A percentile compares a stretch with the other conserved stretches of the same genome.
Conservation (phyloP, 2,888 invertebrate genomes). For the Eulithis prunata region DNA sequence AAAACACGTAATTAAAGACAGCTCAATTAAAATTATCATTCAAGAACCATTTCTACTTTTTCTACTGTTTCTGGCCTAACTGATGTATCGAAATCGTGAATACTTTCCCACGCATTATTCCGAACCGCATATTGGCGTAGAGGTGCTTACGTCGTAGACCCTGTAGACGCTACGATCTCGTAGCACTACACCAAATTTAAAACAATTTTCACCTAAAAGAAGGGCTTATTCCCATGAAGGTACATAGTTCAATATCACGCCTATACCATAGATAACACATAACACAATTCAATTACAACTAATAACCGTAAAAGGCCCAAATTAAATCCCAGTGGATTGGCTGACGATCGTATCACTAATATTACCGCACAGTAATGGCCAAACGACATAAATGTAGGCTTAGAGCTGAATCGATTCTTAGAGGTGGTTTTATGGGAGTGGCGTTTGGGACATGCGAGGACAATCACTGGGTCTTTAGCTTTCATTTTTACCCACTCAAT, state of each 20-base stretch:
- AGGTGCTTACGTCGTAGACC: conserved; percentile 18
- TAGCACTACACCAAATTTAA: not conserved
- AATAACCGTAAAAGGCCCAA: conserved; percentile 56
- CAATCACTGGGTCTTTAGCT: not conserved
- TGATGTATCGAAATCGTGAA: not conserved
- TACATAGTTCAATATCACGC: not conserved
- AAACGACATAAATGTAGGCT: conserved; percentile 43
- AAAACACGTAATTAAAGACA: too few species aligned
- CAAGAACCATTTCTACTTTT: too few species aligned
- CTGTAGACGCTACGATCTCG: not conserved
- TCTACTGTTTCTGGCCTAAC: too few species aligned
- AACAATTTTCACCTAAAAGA: too few species aligned
- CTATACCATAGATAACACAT: conserved; percentile 22
- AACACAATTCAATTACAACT: conserved; percentile 55
- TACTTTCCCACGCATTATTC: not conserved
- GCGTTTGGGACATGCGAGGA: conserved; percentile 15
- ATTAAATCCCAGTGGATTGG: conserved; percentile 56
- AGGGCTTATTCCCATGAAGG: too few species aligned
- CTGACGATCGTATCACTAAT: conserved; percentile 48
- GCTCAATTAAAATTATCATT: too few species aligned
- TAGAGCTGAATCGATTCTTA: conserved; percentile 36
- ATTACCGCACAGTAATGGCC: conserved; percentile 39
- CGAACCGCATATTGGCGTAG: not conserved
- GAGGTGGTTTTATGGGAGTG: conserved; percentile 22
- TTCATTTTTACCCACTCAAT: not conserved